These are phyloP conservation scores for Drosophila nr. medialis DNA, from an alignment of 2,888 invertebrate species.

Conservation along the genomic window DNA sequence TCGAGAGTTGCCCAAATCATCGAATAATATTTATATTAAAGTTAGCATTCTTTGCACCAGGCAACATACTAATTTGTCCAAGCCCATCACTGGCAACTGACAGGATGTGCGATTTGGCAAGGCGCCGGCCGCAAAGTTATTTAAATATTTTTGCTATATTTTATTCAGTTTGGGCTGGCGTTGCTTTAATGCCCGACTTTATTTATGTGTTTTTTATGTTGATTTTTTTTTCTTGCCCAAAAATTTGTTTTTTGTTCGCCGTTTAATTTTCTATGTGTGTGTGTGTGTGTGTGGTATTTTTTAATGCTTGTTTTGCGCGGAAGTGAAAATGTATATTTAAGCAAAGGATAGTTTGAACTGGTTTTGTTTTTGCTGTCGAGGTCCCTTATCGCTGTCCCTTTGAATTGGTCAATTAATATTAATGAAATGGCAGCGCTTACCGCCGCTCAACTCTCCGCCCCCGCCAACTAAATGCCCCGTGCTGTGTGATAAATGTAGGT, in stretches of 20 bases:
- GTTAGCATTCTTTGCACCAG: background rate
- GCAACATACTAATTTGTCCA: constrained; percentile 45
- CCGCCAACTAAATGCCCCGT: constrained; percentile 20
- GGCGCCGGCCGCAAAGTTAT: constrained; percentile 31
- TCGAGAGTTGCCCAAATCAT: background rate
- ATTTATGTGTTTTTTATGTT: constrained; percentile 36
- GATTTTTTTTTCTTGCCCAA: constrained; percentile 5
- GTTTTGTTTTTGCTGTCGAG: constrained; percentile 39
- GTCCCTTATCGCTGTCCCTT: constrained; percentile 49
- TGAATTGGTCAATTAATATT: constrained; percentile 79
- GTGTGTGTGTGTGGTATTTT: constrained; percentile 4
- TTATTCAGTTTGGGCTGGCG: constrained; percentile 22
- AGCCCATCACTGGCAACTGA: constrained; percentile 29
- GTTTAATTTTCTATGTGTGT: background rate
- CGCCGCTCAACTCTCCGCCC: background rate
- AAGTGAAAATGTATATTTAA: constrained; percentile 44
- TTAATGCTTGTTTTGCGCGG: constrained; percentile 2
- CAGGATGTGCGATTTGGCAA: constrained; percentile 8
- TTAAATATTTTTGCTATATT: constrained; percentile 50
- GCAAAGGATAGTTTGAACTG: constrained; percentile 36
- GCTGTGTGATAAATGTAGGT: constrained; percentile 27
- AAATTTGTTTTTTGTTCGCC: constrained; percentile 3
- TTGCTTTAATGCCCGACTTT: constrained; percentile 39
- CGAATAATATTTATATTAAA: background rate
- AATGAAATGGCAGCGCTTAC: constrained; percentile 60